Conservation (phyloP, 2,888 invertebrate genomes). For the Amiota mariae region DNA sequence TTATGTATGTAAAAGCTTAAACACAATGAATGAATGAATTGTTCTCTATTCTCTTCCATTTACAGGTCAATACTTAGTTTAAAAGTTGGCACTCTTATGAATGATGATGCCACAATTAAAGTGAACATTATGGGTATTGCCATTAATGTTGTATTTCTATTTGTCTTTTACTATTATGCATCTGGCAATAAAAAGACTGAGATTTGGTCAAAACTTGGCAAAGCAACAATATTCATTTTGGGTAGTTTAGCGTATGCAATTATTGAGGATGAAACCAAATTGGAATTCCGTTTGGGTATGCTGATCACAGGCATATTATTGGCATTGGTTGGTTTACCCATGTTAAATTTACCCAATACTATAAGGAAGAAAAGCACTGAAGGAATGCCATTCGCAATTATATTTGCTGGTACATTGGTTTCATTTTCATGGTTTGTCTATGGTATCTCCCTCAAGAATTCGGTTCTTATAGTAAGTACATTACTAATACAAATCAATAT, state of each 20-base stretch:
- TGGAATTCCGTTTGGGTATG: slow-evolving; percentile 82
- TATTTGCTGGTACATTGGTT: slow-evolving; percentile 87
- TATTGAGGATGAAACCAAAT: slow-evolving; percentile 78
- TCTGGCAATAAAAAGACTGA: slow-evolving; percentile 75
- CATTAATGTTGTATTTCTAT: slow-evolving; percentile 80
- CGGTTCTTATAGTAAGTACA: slow-evolving; percentile 65
- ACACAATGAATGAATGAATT: not conserved
- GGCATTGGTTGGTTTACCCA: slow-evolving; percentile 82
- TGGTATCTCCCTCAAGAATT: slow-evolving; percentile 69
- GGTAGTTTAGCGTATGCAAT: slow-evolving; percentile 78
- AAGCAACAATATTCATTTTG: slow-evolving; percentile 76
- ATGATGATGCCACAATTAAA: slow-evolving; percentile 84
- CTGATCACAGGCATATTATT: slow-evolving; percentile 77
- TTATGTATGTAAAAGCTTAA: too few species aligned
- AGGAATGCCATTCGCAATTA: slow-evolving; percentile 90
- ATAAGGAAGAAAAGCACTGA: slow-evolving; percentile 88
- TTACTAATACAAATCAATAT: not conserved
- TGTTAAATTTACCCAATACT: slow-evolving; percentile 82
- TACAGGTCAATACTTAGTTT: slow-evolving; percentile 83
- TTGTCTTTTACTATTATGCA: slow-evolving; percentile 80
- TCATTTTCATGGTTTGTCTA: slow-evolving; percentile 69
- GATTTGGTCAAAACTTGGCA: slow-evolving; percentile 77
- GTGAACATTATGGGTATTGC: slow-evolving; percentile 84
- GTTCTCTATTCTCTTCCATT: slow-evolving; percentile 14
- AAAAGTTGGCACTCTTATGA: slow-evolving; percentile 82